These are phyloP conservation scores for Crax fasciolata DNA, from an alignment of 2,797 vertebrate genomes.

Conservation along the genomic window DNA sequence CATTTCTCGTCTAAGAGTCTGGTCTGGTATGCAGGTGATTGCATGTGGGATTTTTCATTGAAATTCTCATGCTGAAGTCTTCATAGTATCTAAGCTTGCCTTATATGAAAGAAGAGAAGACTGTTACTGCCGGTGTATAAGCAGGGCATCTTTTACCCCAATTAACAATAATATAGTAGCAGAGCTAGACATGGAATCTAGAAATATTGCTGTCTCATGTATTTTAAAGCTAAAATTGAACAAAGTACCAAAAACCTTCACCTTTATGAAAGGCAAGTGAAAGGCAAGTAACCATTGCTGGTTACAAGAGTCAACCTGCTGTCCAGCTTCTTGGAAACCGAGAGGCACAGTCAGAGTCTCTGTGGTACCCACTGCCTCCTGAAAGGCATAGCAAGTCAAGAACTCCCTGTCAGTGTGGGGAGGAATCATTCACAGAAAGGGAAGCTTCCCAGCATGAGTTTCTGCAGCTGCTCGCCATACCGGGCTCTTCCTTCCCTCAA, in stretches of 20 bases:
- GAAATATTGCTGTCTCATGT: background rate
- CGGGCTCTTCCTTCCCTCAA: background rate
- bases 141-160: background rate
- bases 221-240: background rate
- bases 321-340: background rate
- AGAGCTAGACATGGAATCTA: background rate
- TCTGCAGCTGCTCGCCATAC: background rate
- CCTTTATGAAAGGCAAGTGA: background rate
- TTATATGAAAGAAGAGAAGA: background rate
- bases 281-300: background rate
- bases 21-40: background rate
- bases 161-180: background rate
- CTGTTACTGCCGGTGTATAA: background rate
- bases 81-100: background rate
- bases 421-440: background rate
- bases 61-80: background rate
- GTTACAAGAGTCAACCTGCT: background rate
- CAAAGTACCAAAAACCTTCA: background rate
- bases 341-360: background rate
- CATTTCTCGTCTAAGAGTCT: background rate
- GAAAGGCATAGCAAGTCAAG: background rate
- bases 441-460: background rate
- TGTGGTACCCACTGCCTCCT: background rate
- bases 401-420: accelerated
- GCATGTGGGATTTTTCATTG: background rate